phyloP scores from a whole-genome alignment of 2,797 vertebrate species.

The Balearica regulorum region DNA sequence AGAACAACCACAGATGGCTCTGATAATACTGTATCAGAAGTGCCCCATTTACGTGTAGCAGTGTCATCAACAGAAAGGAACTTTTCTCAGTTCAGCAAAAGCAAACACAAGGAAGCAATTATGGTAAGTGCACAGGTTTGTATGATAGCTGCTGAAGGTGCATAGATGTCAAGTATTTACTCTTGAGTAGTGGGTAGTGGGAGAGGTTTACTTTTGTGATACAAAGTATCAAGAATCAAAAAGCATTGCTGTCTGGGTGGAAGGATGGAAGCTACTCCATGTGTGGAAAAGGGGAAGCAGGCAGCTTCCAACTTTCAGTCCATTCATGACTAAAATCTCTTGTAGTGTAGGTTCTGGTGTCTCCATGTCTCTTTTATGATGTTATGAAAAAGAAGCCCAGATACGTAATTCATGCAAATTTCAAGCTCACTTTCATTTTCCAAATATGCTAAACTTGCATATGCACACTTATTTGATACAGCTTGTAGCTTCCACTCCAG shows the following conservation, averaged over 20 bases:
- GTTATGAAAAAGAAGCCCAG: neutral
- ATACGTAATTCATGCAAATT: neutral
- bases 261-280: neutral
- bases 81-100: neutral
- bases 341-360: neutral
- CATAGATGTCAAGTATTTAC: neutral
- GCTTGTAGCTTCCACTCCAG: neutral
- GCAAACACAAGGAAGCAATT: neutral
- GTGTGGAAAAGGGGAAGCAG: neutral
- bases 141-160: accelerated
- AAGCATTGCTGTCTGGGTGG: neutral
- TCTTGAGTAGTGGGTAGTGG: neutral
- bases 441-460: neutral
- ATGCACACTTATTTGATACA: neutral
- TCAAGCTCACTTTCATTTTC: neutral
- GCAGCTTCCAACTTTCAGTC: neutral
- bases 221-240: neutral
- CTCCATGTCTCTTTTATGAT: neutral
- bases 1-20: neutral
- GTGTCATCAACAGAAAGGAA: neutral
- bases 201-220: neutral
- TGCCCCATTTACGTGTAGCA: neutral
- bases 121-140: neutral
- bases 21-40: neutral
- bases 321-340: neutral